Evolutionary conservation across 2,113 vertebrate species (phyloP), one percentile per base, ranked within the genome.

Genomic region (Corythornis madagascariensis): DNA sequence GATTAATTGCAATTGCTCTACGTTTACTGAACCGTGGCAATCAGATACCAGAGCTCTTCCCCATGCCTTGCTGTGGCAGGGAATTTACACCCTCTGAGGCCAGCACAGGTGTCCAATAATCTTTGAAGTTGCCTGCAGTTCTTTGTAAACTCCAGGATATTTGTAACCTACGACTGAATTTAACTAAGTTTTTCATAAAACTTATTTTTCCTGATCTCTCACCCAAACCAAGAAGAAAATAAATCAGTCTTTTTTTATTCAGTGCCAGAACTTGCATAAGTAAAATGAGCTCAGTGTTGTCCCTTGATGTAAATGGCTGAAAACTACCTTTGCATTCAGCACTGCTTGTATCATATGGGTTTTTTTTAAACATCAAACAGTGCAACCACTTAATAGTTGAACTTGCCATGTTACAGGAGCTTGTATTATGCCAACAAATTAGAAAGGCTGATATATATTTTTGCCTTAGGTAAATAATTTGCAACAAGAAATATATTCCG

Each of bases 1-100:
- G 91, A 95, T 96, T 95, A 91, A 87, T 95, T 95, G 69, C 83
- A 78, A 73, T 66, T 86, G 57, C 89, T 82, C 78, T 29, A 43
- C 12, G 0, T 92, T 94, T 91, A 83, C 93, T 90, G 87, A 91
- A 59, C 48, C 61, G 35, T 50, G 53, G 66, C 76, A 77, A 63
- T 77, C 76, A 83, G 74, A 13, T 83, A 69, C 64, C 4, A 0
- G 45, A 86, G 22, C 71, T 93, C 76, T 64, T 82, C 65, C 48
- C 48, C 13, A 3, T 53, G 74, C 67, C 70, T 53, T 67, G 45
- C 82, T 69, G 48, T 60, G 33, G 45, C 6, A 66, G 35, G 35
- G 56, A 87, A 64, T 81, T 77, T 61, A 87, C 60, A 84, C 24
- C 4, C 38, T 67, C 55, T 25, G 2, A 83, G 67, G n/a, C 75